Conservation (phyloP, 2,113 vertebrate genomes). For the Thryonomys swinderianus region DNA sequence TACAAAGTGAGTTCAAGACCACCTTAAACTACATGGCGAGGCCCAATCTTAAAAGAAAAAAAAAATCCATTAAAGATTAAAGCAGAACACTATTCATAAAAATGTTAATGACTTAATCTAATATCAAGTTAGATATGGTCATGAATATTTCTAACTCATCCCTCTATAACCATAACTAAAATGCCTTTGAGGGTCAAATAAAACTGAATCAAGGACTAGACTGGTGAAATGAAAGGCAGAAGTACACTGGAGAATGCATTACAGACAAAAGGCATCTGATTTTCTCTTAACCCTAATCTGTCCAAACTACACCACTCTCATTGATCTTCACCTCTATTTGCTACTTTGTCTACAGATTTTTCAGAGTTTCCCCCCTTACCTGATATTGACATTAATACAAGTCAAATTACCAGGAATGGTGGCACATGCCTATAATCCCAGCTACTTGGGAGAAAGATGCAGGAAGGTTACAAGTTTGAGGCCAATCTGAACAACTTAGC, state of each 20-base stretch:
- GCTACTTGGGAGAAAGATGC: neutral
- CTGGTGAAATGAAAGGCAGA: neutral
- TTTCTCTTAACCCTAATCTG: neutral
- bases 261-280: neutral
- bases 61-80: constrained; percentile 24
- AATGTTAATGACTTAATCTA: neutral
- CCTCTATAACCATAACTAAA: neutral
- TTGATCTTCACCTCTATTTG: neutral
- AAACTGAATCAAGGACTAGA: neutral
- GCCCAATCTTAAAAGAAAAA: neutral
- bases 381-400: neutral
- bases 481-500: neutral
- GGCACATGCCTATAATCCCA: neutral
- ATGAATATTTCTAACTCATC: neutral
- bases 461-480: neutral
- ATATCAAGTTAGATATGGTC: neutral
- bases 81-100: neutral
- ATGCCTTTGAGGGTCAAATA: neutral
- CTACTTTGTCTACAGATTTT: neutral
- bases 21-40: neutral
- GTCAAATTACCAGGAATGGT: neutral
- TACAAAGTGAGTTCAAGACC: neutral
- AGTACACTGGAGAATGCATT: neutral
- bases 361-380: neutral
- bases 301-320: neutral